Conservation (phyloP, 2,797 vertebrate species). For the Antrozous pallidus region DNA sequence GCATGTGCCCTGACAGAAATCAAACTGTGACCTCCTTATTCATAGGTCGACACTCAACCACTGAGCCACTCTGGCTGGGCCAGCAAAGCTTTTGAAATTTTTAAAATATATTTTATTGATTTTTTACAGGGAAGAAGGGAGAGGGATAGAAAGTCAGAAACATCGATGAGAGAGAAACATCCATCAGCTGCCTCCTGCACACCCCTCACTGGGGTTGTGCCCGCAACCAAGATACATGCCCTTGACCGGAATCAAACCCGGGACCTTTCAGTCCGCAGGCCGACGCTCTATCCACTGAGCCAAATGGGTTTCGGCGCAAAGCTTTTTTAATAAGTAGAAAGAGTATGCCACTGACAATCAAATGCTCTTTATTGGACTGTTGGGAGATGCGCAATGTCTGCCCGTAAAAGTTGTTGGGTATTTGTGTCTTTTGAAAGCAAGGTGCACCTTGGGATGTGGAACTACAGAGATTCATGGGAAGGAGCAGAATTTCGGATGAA, state of each 20-base stretch:
- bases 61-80: not conserved
- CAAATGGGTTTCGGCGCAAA: not conserved
- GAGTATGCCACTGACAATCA: conserved; percentile 6
- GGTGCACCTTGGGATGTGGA: not conserved
- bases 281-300: too few species aligned
- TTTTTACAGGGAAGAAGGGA: too few species aligned
- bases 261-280: too few species aligned
- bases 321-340: not conserved
- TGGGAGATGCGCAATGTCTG: not conserved
- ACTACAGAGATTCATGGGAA: conserved; percentile 5
- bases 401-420: not conserved
- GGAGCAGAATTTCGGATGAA: not conserved
- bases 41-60: not conserved
- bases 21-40: not conserved
- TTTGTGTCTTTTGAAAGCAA: conserved; percentile 49
- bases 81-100: not conserved
- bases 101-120: too few species aligned
- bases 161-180: too few species aligned
- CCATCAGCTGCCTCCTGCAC: too few species aligned
- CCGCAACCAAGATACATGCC: too few species aligned
- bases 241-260: too few species aligned
- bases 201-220: too few species aligned
- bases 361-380: not conserved
- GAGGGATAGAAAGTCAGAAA: too few species aligned
- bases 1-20: not conserved